Conservation (phyloP, 1,140 invertebrate genomes). For the Acyrthosiphon pisum region DNA sequence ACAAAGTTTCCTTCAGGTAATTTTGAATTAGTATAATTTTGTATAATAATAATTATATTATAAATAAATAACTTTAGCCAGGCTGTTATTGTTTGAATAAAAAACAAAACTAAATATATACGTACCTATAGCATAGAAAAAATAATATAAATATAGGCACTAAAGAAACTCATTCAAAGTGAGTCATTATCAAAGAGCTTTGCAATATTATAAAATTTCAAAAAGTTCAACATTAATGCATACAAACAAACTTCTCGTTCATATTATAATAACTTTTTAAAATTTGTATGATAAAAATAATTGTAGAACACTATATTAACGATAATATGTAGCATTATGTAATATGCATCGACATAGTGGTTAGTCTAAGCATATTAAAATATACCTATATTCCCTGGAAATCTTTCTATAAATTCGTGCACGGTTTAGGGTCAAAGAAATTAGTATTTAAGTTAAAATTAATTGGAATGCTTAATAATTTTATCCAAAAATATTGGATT, state of each 20-base stretch:
- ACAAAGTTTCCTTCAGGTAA: not conserved
- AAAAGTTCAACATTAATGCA: not conserved
- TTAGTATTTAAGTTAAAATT: not conserved
- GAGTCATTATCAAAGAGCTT: not conserved
- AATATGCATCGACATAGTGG: not conserved
- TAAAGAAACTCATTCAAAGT: not conserved
- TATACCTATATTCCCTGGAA: not conserved
- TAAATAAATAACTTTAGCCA: not conserved
- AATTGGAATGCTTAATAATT: not conserved
- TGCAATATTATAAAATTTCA: not conserved
- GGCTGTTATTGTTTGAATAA: not conserved
- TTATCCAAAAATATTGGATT: not conserved
- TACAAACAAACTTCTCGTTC: not conserved
- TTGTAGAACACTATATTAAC: not conserved
- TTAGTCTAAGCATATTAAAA: not conserved
- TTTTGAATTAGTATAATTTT: not conserved
- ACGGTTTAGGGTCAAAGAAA: not conserved
- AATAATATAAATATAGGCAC: not conserved
- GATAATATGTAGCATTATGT: not conserved
- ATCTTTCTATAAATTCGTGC: not conserved
- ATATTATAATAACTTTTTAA: not conserved
- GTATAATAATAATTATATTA: not conserved
- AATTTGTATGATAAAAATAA: not conserved
- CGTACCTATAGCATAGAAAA: not conserved
- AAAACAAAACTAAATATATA: not conserved